Evolutionary conservation across 2,113 vertebrate species (phyloP).

Genomic region (Turdus rufiventris): DNA sequence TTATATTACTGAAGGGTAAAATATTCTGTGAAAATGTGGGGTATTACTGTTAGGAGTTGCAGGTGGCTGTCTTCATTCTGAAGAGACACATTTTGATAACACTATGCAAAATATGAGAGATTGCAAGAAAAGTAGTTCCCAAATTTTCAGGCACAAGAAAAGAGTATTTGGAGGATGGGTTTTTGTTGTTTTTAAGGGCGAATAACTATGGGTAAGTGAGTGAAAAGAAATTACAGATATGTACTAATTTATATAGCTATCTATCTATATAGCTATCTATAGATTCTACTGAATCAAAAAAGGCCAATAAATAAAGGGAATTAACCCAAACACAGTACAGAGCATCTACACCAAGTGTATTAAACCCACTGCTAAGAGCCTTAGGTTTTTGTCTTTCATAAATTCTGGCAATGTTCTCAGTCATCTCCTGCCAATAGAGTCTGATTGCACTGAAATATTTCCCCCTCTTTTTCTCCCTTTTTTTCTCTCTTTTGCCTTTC

Average conservation of each 20-base stretch:
- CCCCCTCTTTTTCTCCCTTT: neutral
- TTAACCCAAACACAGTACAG: neutral
- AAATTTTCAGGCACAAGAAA: neutral
- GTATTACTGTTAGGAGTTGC: neutral
- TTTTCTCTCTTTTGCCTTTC: neutral
- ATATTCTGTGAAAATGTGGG: neutral
- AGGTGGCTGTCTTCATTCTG: neutral
- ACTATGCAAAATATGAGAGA: neutral
- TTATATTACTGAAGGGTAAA: neutral
- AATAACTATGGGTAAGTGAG: neutral
- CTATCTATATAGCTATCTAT: neutral
- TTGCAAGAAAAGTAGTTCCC: neutral
- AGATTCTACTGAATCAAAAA: neutral
- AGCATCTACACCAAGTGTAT: neutral
- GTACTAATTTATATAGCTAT: neutral
- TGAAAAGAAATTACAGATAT: neutral
- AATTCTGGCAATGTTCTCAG: neutral
- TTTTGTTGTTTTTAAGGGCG: neutral
- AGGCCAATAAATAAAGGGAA: neutral
- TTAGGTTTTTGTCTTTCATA: neutral
- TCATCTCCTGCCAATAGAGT: neutral
- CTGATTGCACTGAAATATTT: neutral
- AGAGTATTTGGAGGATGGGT: neutral
- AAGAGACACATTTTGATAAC: neutral
- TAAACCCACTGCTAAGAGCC: neutral